These are phyloP conservation scores for Oreonectes daqikongensis DNA, from an alignment of 2,797 vertebrate genomes.

Conservation along the genomic window DNA sequence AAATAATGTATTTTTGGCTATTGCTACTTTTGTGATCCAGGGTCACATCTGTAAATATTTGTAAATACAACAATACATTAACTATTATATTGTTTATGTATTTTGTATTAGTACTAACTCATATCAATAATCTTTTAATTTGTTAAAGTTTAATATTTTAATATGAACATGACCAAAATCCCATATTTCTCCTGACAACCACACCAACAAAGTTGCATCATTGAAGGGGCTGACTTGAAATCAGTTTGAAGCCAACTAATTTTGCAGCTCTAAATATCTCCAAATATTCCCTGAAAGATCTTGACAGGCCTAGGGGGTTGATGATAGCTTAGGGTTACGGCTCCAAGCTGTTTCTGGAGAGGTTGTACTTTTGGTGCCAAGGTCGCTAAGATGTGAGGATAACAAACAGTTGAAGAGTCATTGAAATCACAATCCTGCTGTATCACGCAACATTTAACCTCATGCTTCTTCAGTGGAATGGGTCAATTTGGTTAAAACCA, in stretches of 20 bases:
- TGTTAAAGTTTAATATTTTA: too few relatives aligned
- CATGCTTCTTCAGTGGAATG: constrained; percentile 6
- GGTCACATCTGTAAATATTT: too few relatives aligned
- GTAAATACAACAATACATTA: too few relatives aligned
- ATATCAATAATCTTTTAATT: too few relatives aligned
- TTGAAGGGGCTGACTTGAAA: constrained; percentile 11
- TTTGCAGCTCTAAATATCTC: constrained; percentile 23
- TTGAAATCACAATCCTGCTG: constrained; percentile 24
- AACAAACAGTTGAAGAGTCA: constrained; percentile 15
- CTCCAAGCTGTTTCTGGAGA: constrained; percentile 35
- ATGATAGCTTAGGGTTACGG: constrained; percentile 29
- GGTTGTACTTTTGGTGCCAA: constrained; percentile 36
- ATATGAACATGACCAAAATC: too few relatives aligned
- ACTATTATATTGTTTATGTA: too few relatives aligned
- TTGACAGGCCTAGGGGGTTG: constrained; percentile 32
- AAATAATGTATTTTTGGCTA: too few relatives aligned
- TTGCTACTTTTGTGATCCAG: too few relatives aligned
- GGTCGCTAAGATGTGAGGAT: constrained; percentile 7
- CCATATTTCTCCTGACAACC: too few relatives aligned
- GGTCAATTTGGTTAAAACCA: constrained; percentile 19
- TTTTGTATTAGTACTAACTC: too few relatives aligned
- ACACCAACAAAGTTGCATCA: background rate
- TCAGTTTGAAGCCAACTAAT: constrained; percentile 6
- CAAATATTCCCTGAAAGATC: constrained; percentile 19
- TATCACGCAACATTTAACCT: constrained; percentile 26